These are phyloP conservation scores for Neodiprion virginianus DNA, from an alignment of 1,140 invertebrate genomes.

Conservation along the genomic window DNA sequence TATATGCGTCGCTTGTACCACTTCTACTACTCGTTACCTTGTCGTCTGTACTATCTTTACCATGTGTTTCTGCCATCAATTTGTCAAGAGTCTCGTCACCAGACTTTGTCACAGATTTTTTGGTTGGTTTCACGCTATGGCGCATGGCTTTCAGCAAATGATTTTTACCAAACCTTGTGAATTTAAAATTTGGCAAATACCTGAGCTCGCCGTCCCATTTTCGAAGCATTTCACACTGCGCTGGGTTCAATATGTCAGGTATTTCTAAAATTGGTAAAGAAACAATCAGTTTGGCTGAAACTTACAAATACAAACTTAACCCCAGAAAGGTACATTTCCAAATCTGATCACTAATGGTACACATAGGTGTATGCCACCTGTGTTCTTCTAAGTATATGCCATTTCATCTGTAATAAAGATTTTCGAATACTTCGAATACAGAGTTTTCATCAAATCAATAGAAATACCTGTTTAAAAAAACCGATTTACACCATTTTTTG, in stretches of 20 bases:
- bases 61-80: neutral
- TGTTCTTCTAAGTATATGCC: no score
- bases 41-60: neutral
- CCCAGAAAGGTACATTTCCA: neutral
- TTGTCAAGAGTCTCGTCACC: neutral
- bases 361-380: no score
- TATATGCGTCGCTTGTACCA: neutral
- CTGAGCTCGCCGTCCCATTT: slow-evolving; percentile 74
- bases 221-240: slow-evolving; percentile 66
- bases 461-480: no score
- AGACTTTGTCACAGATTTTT: neutral
- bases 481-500: no score
- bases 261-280: slow-evolving; percentile 61
- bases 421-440: no score
- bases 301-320: slow-evolving; percentile 19
- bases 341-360: no score
- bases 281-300: slow-evolving; percentile 9
- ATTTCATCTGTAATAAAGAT: no score
- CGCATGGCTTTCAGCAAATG: slow-evolving; percentile 41
- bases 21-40: neutral
- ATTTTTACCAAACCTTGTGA: slow-evolving; percentile 66
- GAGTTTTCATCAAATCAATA: no score
- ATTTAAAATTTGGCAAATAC: slow-evolving; percentile 71
- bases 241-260: slow-evolving; percentile 67
- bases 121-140: neutral